Base-by-base conservation (phyloP, 2,888 invertebrate species). In the Chalcosyrphus nemorum region DNA sequence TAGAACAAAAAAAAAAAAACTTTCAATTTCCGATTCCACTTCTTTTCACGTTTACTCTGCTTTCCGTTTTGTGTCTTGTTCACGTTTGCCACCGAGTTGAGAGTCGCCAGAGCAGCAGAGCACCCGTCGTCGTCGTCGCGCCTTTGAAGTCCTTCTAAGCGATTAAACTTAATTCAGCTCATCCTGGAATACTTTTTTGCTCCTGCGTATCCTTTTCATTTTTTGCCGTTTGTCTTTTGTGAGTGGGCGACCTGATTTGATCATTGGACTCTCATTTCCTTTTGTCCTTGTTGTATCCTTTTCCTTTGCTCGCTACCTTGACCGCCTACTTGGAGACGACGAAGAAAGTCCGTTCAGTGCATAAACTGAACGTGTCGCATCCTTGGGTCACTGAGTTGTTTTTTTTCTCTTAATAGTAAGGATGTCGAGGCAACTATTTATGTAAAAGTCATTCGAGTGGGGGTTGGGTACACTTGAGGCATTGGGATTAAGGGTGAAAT, bases 91-190 rank as follows among this genome's bases (percentile, higher is more conserved):
- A 50, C 27, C 61, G 17, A 41, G 50, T 56, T 21, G 4, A 5
- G 0, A n/a, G n/a, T n/a, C n/a, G n/a, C n/a, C n/a, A n/a, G n/a
- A n/a, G n/a, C n/a, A n/a, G n/a, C n/a, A n/a, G n/a, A n/a, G n/a
- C n/a, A n/a, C n/a, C n/a, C n/a, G n/a, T n/a, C n/a, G n/a, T 2
- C n/a, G 13, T 17, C 17, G 21, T 11, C 15, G 13, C 19, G n/a
- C 35, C 41, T 57, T 75, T 75, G 75, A 75, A 81, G 63, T 59
- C 63, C 35, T 70, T 81, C 63, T 63, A 75, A 75, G 70, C 70
- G 81, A 75, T 81, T 81, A 81, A 65, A 75, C 75, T 70, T 70
- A 65, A 81, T 81, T 54, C 75, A 75, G 41, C 35, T 56, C 41
- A 68, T 72, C 72, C 54, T 66, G 32, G 41, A 56, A 38, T 15